Conservation (phyloP, 2,113 vertebrate species). For the Seriola rivoliana region DNA sequence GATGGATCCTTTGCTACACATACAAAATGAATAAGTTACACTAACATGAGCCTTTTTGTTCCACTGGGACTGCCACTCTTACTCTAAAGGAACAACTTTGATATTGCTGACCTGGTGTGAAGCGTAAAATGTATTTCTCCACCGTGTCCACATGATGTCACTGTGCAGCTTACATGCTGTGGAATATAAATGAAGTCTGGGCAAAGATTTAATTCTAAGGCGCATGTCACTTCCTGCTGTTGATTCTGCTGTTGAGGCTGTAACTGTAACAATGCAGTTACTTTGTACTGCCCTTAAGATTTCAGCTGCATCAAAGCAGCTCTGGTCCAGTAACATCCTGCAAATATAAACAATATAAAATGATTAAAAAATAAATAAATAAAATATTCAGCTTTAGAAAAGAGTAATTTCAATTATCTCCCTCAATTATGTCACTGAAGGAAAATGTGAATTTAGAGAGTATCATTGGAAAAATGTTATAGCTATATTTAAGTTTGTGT, state of each 20-base stretch:
- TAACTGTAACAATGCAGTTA: background rate
- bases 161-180: slow-evolving; percentile 32
- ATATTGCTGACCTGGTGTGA: background rate
- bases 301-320: background rate
- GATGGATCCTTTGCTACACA: background rate
- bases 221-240: background rate
- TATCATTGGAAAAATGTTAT: no score
- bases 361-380: no score
- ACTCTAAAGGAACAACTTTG: background rate
- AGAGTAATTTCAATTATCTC: background rate
- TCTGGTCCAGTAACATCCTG: background rate
- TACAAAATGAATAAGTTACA: no score
- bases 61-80: background rate
- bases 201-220: background rate
- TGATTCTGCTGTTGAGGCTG: background rate
- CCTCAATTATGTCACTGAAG: background rate
- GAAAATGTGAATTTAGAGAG: no score
- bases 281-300: background rate
- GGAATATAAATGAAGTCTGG: background rate
- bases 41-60: no score
- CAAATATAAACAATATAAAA: background rate
- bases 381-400: background rate
- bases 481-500: no score
- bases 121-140: slow-evolving; percentile 22
- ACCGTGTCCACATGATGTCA: slow-evolving; percentile 55